These are phyloP conservation scores for Apostichopus leukothele DNA, from an alignment of 53 echinoderm and acorn worm species.

Conservation along the genomic window DNA sequence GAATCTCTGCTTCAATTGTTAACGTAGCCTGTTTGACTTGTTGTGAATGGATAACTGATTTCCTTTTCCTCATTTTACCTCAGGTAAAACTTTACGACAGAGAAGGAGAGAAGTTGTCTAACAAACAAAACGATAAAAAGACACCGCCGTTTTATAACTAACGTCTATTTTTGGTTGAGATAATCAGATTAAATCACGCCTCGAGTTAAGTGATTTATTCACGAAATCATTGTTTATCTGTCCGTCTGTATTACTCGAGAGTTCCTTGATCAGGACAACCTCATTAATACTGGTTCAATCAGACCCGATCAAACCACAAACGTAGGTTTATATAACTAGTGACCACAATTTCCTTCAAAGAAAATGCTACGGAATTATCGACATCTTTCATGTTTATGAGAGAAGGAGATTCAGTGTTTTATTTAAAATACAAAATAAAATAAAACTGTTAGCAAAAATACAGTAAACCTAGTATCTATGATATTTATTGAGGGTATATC, in stretches of 20 bases:
- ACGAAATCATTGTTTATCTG: not conserved
- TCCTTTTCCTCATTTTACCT: not conserved
- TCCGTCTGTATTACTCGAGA: not conserved
- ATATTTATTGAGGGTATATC: too few relatives aligned
- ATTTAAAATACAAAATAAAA: too few relatives aligned
- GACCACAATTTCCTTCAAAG: not conserved
- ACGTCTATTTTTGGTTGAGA: not conserved
- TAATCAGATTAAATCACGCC: not conserved
- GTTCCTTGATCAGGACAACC: not conserved
- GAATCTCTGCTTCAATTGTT: not conserved
- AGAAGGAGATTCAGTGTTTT: too few relatives aligned
- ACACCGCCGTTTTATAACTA: not conserved
- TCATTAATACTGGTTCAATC: not conserved
- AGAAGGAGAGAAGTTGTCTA: not conserved
- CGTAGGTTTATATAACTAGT: not conserved
- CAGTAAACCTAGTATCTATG: too few relatives aligned
- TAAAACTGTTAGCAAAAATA: too few relatives aligned
- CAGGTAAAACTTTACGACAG: not conserved
- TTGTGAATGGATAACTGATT: slow-evolving; percentile 19
- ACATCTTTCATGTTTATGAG: too few relatives aligned
- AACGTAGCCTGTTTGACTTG: slow-evolving; percentile 1
- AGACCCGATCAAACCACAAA: not conserved
- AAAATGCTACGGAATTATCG: too few relatives aligned
- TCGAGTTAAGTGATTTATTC: not conserved
- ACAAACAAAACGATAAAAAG: not conserved